phyloP scores from a whole-genome alignment of 2,113 vertebrate genomes.

The Numida meleagris region DNA sequence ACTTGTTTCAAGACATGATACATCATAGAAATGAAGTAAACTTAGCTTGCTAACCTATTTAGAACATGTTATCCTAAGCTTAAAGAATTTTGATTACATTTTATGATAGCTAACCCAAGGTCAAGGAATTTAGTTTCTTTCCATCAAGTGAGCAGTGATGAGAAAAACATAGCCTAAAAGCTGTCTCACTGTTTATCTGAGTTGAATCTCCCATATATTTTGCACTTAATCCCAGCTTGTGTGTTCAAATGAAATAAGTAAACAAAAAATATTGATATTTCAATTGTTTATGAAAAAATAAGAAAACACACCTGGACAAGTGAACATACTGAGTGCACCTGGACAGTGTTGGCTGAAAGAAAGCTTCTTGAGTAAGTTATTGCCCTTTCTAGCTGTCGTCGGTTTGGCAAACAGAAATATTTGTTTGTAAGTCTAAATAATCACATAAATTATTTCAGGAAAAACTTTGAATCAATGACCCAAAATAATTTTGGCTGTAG shows the following conservation, averaged over 20 bases:
- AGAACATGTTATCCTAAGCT: conserved; percentile 40
- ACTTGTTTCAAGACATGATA: conserved; percentile 41
- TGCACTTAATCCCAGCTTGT: background rate
- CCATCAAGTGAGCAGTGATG: conserved; percentile 7
- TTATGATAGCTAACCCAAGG: conserved; percentile 59
- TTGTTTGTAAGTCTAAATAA: conserved; percentile 54
- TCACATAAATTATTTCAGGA: conserved; percentile 48
- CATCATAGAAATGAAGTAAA: conserved; percentile 32
- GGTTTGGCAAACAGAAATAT: conserved; percentile 29
- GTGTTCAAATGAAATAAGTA: background rate
- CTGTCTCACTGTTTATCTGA: background rate
- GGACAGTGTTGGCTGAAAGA: background rate
- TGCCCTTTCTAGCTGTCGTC: background rate
- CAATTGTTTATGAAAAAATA: background rate
- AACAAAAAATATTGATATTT: background rate
- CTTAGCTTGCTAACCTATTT: conserved; percentile 39
- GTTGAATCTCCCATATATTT: background rate
- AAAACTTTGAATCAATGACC: conserved; percentile 66
- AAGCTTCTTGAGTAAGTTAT: background rate
- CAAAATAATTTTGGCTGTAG: conserved; percentile 65
- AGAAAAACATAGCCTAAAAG: background rate
- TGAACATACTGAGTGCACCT: background rate
- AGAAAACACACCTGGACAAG: background rate
- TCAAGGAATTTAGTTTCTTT: conserved; percentile 68
- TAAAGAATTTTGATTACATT: conserved; percentile 67